Evolutionary conservation across 2,888 invertebrate genomes (phyloP).

Genomic region (Sthenelais limicola): DNA sequence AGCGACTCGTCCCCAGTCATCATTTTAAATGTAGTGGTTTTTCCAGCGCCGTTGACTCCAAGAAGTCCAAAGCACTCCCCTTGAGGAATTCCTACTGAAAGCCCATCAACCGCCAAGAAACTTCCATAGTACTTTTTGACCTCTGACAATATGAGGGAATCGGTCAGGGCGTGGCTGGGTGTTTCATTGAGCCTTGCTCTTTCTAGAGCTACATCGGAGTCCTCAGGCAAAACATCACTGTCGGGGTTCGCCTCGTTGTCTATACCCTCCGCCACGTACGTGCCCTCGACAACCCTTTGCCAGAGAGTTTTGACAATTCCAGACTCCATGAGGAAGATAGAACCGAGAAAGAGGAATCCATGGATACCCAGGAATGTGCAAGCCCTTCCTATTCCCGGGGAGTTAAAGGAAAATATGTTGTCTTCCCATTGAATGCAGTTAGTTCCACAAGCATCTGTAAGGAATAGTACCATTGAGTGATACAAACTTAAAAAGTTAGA

Average conservation of each 20-base stretch:
- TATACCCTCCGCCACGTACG: background rate
- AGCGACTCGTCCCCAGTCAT: constrained; percentile 83
- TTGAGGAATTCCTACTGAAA: constrained; percentile 79
- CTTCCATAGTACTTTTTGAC: constrained; percentile 82
- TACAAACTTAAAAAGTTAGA: too few species aligned
- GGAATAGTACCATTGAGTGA: background rate
- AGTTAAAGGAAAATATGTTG: constrained; percentile 79
- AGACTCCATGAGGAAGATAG: constrained; percentile 79
- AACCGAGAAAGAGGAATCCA: constrained; percentile 77
- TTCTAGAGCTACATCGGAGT: constrained; percentile 71
- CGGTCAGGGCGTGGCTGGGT: constrained; percentile 51
- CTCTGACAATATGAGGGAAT: constrained; percentile 77
- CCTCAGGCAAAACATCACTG: constrained; percentile 58
- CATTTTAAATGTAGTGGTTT: constrained; percentile 81
- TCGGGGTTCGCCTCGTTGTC: too few species aligned
- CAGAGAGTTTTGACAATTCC: constrained; percentile 51
- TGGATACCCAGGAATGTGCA: constrained; percentile 77
- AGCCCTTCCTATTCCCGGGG: constrained; percentile 82
- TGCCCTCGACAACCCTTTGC: constrained; percentile 21
- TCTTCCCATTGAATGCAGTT: constrained; percentile 70
- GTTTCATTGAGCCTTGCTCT: constrained; percentile 60
- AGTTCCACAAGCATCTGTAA: constrained; percentile 61
- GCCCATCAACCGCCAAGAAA: constrained; percentile 82
- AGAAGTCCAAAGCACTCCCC: constrained; percentile 86
- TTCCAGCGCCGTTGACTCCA: constrained; percentile 77